Conservation (phyloP, 1,140 invertebrate species). For the Rhynchophorus ferrugineus region DNA sequence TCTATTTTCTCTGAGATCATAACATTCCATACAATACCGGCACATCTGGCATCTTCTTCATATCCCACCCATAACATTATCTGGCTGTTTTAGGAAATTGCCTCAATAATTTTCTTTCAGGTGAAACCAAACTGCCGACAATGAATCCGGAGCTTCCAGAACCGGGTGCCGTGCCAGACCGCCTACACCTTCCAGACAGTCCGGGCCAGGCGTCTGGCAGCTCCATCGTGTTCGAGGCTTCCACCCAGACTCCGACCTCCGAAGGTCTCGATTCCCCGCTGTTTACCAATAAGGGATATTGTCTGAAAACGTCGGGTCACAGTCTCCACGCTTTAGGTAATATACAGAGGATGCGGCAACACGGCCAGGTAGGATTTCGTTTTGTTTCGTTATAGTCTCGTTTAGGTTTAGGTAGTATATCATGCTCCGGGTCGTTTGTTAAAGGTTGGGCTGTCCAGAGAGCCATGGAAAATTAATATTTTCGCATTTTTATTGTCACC, state of each 20-base stretch:
- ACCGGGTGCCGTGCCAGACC: slow-evolving; percentile 6
- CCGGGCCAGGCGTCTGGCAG: slow-evolving; percentile 7
- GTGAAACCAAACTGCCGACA: too few relatives aligned
- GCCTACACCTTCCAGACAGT: slow-evolving; percentile 7
- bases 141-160: slow-evolving; percentile 15
- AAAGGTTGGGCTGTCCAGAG: too few relatives aligned
- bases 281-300: slow-evolving; percentile 35
- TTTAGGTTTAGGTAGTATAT: background rate
- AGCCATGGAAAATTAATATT: too few relatives aligned
- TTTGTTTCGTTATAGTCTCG: background rate
- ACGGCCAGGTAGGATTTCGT: slow-evolving; percentile 32
- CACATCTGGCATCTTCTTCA: too few relatives aligned
- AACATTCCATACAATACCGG: too few relatives aligned
- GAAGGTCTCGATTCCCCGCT: slow-evolving; percentile 35
- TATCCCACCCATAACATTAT: too few relatives aligned
- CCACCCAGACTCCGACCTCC: slow-evolving; percentile 38
- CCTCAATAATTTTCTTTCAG: too few relatives aligned
- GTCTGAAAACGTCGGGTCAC: slow-evolving; percentile 32
- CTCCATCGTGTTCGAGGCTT: slow-evolving; percentile 35
- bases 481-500: too few relatives aligned
- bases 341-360: slow-evolving; percentile 38
- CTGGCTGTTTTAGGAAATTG: too few relatives aligned
- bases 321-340: slow-evolving; percentile 33
- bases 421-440: too few relatives aligned
- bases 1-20: too few relatives aligned